A percentile compares a stretch with the other conserved stretches of the same genome.
Conservation (phyloP, 2,797 vertebrate genomes). For the Rhabdomys pumilio region DNA sequence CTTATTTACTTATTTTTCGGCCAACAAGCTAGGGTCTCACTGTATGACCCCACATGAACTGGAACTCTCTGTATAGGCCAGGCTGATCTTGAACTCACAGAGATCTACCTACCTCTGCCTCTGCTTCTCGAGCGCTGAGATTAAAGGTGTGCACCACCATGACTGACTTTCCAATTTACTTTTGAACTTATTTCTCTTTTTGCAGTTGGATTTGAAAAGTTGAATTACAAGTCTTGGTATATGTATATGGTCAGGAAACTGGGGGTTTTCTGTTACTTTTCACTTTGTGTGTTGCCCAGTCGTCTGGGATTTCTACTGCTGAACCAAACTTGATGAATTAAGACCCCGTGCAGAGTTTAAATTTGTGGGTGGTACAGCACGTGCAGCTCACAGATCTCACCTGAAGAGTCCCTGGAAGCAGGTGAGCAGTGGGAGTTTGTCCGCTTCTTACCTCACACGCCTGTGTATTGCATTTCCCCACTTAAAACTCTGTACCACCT, state of each 20-base stretch:
- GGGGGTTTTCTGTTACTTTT: background rate
- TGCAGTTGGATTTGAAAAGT: conserved; percentile 41
- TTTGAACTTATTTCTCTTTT: background rate
- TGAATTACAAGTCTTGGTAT: background rate
- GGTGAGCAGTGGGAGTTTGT: background rate
- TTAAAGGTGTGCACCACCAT: background rate
- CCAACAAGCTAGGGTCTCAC: background rate
- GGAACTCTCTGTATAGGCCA: too few relatives aligned
- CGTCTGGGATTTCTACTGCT: conserved; percentile 15
- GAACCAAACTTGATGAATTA: conserved; percentile 21
- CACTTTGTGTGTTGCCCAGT: background rate
- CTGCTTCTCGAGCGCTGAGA: background rate
- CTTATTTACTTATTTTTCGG: background rate
- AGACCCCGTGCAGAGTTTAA: background rate
- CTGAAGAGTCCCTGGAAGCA: background rate
- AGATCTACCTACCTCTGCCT: background rate
- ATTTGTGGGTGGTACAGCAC: too few relatives aligned
- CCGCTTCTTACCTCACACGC: too few relatives aligned
- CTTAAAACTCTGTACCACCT: background rate
- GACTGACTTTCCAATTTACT: background rate
- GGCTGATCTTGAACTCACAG: background rate
- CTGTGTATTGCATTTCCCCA: background rate
- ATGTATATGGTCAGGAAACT: conserved; percentile 29
- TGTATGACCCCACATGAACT: too few relatives aligned
- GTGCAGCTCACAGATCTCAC: background rate